These are phyloP conservation scores for Ormyrus pomaceus DNA, from an alignment of 2,888 invertebrate genomes.

Conservation along the genomic window DNA sequence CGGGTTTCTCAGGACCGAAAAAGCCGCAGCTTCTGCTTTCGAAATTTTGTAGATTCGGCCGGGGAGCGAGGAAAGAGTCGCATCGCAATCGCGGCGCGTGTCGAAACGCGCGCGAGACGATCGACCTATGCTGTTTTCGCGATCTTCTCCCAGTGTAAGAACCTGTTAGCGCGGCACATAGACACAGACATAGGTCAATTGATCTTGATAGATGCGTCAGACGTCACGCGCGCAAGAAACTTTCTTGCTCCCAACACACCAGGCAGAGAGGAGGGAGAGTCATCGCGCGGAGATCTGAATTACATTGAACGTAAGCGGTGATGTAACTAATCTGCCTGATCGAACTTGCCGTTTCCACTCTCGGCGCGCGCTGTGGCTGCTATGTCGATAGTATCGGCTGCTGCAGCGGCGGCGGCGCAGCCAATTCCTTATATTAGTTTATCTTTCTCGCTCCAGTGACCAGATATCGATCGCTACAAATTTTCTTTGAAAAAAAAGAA, in stretches of 20 bases:
- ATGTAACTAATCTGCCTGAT: slow-evolving; percentile 53
- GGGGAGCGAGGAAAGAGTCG: background rate
- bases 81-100: background rate
- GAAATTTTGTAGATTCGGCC: background rate
- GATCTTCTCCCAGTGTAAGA: background rate
- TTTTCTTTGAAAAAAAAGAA: slow-evolving; percentile 7
- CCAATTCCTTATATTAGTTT: slow-evolving; percentile 15
- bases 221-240: slow-evolving; percentile 48
- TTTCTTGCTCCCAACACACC: slow-evolving; percentile 23
- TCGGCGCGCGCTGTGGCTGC: background rate
- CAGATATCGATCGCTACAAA: slow-evolving; percentile 26
- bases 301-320: slow-evolving; percentile 44
- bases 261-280: slow-evolving; percentile 11
- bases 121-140: slow-evolving; percentile 1
- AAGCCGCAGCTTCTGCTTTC: too few relatives aligned
- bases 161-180: background rate
- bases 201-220: slow-evolving; percentile 56
- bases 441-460: background rate
- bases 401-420: background rate
- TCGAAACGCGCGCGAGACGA: background rate
- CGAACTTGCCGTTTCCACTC: slow-evolving; percentile 49
- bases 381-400: too few relatives aligned
- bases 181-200: slow-evolving; percentile 50
- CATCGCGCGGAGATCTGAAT: slow-evolving; percentile 48
- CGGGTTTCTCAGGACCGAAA: too few relatives aligned